A percentile compares a stretch with the other conserved stretches of the same genome.
Conservation (phyloP, 2,888 invertebrate genomes). For the Laspeyria flexula region DNA sequence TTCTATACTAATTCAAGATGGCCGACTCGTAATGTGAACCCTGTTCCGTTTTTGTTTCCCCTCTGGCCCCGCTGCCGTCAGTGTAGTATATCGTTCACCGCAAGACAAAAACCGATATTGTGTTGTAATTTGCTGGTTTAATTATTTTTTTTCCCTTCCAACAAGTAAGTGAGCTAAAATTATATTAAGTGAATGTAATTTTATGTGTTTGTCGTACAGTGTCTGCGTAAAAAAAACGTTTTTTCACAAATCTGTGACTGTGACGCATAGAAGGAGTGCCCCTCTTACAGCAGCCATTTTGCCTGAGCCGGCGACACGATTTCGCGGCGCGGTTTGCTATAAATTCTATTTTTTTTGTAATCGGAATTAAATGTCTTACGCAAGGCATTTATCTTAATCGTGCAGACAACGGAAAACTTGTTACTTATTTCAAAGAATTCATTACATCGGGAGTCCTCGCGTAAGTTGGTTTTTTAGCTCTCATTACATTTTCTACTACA, state of each 20-base stretch:
- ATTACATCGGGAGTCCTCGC: constrained; percentile 30
- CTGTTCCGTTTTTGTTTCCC: constrained; percentile 85
- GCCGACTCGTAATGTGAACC: constrained; percentile 79
- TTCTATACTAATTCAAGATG: constrained; percentile 63
- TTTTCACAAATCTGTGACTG: constrained; percentile 74
- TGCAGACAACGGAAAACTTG: constrained; percentile 22
- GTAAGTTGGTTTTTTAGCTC: constrained; percentile 67
- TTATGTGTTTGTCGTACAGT: constrained; percentile 61
- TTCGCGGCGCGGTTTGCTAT: constrained; percentile 76
- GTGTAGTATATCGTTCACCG: constrained; percentile 85
- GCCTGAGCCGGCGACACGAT: constrained; percentile 85
- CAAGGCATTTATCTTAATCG: constrained; percentile 23
- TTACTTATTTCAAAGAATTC: constrained; percentile 29
- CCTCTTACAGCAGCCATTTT: constrained; percentile 86
- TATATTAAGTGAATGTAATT: constrained; percentile 67
- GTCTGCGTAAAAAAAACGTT: constrained; percentile 55
- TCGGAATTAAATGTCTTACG: constrained; percentile 30
- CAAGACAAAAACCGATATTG: constrained; percentile 84
- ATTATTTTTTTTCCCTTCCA: constrained; percentile 84
- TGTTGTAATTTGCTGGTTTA: constrained; percentile 85
- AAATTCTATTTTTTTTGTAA: constrained; percentile 57
- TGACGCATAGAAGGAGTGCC: constrained; percentile 89
- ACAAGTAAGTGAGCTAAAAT: constrained; percentile 82
- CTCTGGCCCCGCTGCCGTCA: constrained; percentile 85
- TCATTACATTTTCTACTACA: constrained; percentile 54